These are phyloP conservation scores for Sinella curviseta DNA, from an alignment of 1,140 invertebrate species.

Conservation along the genomic window DNA sequence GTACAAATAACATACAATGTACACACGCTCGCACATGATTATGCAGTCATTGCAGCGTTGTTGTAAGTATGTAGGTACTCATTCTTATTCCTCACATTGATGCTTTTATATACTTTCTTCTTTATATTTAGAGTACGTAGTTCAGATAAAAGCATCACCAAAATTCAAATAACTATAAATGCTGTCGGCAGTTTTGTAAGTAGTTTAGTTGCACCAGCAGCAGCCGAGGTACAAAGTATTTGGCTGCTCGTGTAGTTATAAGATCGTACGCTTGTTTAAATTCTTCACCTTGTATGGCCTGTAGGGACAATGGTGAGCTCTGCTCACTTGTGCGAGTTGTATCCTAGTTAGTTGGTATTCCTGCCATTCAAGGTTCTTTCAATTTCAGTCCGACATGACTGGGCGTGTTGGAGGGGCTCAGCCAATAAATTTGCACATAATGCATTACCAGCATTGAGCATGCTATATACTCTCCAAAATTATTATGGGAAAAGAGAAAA, in stretches of 20 bases:
- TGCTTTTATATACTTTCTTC: background rate
- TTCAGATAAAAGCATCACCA: background rate
- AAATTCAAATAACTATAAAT: background rate
- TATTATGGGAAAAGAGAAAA: no score
- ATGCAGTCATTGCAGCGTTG: background rate
- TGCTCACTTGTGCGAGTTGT: background rate
- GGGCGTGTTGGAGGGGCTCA: background rate
- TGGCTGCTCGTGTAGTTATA: background rate
- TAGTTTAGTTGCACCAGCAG: background rate
- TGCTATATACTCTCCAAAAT: background rate
- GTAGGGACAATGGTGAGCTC: background rate
- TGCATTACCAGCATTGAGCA: background rate
- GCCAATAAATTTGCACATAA: conserved; percentile 18
- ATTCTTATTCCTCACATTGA: background rate
- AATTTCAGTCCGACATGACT: background rate
- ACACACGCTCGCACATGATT: background rate
- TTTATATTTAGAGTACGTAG: background rate
- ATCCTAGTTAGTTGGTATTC: background rate
- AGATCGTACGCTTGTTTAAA: background rate
- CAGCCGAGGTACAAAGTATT: background rate
- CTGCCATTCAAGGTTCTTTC: background rate
- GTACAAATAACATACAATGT: background rate
- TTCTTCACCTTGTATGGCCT: background rate
- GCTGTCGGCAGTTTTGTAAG: conserved; percentile 5
- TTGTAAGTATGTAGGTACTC: background rate